These are phyloP conservation scores for Apaloderma vittatum DNA, from an alignment of 2,113 vertebrate species.

Conservation along the genomic window DNA sequence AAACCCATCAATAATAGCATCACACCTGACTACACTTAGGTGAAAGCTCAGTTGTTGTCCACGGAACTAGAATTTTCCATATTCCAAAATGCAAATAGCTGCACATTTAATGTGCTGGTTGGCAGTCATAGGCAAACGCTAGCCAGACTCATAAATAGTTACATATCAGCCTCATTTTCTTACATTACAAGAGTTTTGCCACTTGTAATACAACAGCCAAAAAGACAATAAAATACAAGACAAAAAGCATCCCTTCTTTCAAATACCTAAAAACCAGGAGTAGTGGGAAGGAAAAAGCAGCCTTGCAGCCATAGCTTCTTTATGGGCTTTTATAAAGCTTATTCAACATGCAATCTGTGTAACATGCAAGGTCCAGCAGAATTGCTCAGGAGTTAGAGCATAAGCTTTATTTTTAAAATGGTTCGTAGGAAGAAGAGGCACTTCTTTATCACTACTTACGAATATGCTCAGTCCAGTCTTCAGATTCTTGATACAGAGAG, in stretches of 20 bases:
- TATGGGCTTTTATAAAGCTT: background rate
- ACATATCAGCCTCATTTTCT: background rate
- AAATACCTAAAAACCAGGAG: background rate
- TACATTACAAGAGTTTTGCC: background rate
- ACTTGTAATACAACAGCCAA: background rate
- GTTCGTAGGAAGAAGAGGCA: background rate
- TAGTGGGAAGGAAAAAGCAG: background rate
- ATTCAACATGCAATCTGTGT: background rate
- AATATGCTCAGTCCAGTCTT: conserved; percentile 84
- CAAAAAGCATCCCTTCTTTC: background rate
- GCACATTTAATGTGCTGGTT: background rate
- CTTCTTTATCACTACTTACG: conserved; percentile 83
- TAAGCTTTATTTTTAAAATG: background rate
- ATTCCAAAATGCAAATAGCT: background rate
- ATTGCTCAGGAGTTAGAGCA: background rate
- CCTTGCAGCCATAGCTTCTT: background rate
- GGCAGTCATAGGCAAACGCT: fast-evolving
- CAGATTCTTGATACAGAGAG: conserved; percentile 84
- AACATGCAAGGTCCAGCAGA: background rate
- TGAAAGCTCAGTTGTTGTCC: background rate
- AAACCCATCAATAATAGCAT: background rate
- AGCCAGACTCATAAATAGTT: background rate
- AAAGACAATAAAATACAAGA: background rate
- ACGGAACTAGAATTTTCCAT: background rate
- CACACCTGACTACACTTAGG: background rate